Evolutionary conservation across 2,797 vertebrate species (phyloP).

Genomic region (Danio kyathit): DNA sequence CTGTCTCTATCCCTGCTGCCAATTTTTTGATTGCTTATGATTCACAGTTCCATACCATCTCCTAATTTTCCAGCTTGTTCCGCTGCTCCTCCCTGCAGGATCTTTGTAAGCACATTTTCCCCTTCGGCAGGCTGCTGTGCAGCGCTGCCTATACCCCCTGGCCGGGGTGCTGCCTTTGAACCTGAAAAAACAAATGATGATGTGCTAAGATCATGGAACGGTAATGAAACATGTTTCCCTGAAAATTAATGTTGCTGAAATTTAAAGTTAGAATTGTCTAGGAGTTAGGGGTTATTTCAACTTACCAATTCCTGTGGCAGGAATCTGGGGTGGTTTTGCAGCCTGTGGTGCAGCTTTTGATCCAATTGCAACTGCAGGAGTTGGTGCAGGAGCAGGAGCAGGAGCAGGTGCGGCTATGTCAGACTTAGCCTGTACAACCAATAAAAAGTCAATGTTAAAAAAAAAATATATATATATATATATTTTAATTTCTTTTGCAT

Average conservation of each 20-base stretch:
- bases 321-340: slow-evolving; percentile 80
- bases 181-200: slow-evolving; percentile 72
- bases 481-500: neutral
- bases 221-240: neutral
- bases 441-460: neutral
- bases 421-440: slow-evolving; percentile 80
- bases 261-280: neutral
- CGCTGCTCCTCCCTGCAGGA: slow-evolving; percentile 93
- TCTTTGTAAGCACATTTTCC: slow-evolving; percentile 95
- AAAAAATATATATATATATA: too few relatives aligned
- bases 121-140: slow-evolving; percentile 85
- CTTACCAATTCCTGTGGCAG: slow-evolving; percentile 87
- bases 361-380: slow-evolving; percentile 70
- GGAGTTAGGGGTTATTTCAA: slow-evolving; percentile 22
- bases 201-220: neutral
- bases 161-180: slow-evolving; percentile 84
- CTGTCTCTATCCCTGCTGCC: slow-evolving; percentile 8
- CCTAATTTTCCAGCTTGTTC: slow-evolving; percentile 99
- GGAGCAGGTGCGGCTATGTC: slow-evolving; percentile 76
- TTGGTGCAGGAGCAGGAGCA: slow-evolving; percentile 57
- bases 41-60: slow-evolving; percentile 84
- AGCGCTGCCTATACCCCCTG: slow-evolving; percentile 80
- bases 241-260: neutral
- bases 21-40: slow-evolving; percentile 15
- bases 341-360: slow-evolving; percentile 77